These are phyloP conservation scores for Catostomus latipinnis DNA, from an alignment of 2,797 vertebrate species.

Conservation along the genomic window DNA sequence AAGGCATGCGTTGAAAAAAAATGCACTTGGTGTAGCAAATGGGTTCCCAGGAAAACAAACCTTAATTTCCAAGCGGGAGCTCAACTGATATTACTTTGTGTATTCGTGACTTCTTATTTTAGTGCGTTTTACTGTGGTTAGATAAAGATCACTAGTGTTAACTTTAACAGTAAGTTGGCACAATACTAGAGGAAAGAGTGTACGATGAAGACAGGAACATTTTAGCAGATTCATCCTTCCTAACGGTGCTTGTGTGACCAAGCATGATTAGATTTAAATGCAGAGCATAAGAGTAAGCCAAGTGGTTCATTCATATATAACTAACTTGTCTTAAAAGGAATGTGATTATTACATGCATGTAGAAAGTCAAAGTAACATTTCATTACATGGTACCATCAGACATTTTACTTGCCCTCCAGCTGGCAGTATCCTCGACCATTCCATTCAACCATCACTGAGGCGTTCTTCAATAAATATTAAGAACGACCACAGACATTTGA, in stretches of 20 bases:
- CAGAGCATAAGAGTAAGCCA: not conserved
- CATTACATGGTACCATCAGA: not conserved
- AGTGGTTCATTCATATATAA: not conserved
- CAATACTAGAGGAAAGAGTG: not conserved
- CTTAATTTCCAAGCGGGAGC: too few relatives aligned
- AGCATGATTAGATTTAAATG: not conserved
- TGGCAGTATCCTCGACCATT: slow-evolving; percentile 1
- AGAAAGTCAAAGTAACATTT: not conserved
- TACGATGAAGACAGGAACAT: not conserved
- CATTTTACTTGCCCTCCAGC: not conserved
- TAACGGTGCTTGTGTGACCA: not conserved
- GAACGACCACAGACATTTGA: not conserved
- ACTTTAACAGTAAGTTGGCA: slow-evolving; percentile 5
- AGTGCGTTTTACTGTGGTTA: not conserved
- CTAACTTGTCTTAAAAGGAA: not conserved
- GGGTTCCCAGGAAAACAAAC: too few relatives aligned
- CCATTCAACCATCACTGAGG: not conserved
- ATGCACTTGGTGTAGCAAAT: too few relatives aligned
- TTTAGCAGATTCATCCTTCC: slow-evolving; percentile 8
- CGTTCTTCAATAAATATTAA: not conserved
- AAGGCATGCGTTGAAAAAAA: too few relatives aligned
- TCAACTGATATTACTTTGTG: too few relatives aligned
- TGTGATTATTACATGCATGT: not conserved
- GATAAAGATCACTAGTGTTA: slow-evolving; percentile 29
- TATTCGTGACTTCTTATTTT: slow-evolving; percentile 29